Conservation (phyloP, 1,140 invertebrate genomes). For the Oppia nitens region DNA sequence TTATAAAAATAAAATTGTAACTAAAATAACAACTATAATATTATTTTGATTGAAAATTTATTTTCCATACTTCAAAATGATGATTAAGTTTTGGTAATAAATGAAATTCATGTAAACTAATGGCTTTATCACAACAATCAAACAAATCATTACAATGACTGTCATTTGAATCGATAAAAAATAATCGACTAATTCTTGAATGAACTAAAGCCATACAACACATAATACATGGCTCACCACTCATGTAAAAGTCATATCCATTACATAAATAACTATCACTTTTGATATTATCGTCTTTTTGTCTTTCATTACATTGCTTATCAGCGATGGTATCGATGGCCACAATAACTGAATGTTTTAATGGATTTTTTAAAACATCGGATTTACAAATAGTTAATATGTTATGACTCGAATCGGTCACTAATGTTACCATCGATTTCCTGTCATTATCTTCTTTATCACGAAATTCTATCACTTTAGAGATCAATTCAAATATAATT, state of each 20-base stretch:
- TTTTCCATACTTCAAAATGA: constrained; percentile 59
- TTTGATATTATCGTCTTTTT: not conserved
- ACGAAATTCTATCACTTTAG: not conserved
- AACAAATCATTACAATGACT: not conserved
- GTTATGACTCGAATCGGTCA: not conserved
- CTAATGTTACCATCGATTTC: not conserved
- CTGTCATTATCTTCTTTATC: not conserved
- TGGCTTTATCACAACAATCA: constrained; percentile 43
- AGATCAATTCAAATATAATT: constrained; percentile 11
- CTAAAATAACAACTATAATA: not conserved
- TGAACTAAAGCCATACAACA: constrained; percentile 83
- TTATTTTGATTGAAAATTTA: not conserved
- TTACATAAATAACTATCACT: constrained; percentile 21
- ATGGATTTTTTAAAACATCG: constrained; percentile 29
- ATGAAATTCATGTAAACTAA: constrained; percentile 53
- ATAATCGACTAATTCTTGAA: constrained; percentile 59
- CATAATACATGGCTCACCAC: constrained; percentile 74
- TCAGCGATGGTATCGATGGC: constrained; percentile 65
- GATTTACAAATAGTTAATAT: not conserved
- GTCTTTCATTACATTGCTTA: constrained; percentile 45
- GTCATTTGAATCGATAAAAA: constrained; percentile 37
- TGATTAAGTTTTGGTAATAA: constrained; percentile 65
- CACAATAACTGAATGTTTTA: constrained; percentile 68
- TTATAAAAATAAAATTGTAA: not conserved
- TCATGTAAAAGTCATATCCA: constrained; percentile 61